Percentiles rank a stretch among this genome's conserved stretches.
Conservation (phyloP, 2,888 invertebrate species). For the Palloptera scutellata region DNA sequence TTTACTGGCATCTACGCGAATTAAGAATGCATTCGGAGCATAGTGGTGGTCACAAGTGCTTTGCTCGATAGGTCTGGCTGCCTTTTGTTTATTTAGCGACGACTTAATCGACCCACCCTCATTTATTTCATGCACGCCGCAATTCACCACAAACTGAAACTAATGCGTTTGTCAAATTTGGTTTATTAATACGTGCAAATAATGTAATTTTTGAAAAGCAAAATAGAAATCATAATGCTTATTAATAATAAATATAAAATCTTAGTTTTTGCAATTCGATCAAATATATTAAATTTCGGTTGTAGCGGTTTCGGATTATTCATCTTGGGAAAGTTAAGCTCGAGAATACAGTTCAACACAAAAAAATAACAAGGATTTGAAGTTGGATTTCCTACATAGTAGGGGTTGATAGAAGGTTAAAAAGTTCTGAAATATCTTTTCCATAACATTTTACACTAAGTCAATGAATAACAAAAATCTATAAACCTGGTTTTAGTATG, state of each 20-base stretch:
- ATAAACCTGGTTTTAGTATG: too few species aligned
- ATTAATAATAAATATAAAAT: neutral
- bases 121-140: conserved; percentile 13
- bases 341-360: too few species aligned
- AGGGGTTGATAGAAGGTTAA: too few species aligned
- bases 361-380: too few species aligned
- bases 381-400: too few species aligned
- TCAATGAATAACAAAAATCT: too few species aligned
- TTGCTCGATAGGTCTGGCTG: conserved; percentile 27
- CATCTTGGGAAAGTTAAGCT: too few species aligned
- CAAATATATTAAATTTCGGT: too few species aligned
- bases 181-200: conserved; percentile 30
- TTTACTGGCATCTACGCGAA: conserved; percentile 23
- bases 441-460: too few species aligned
- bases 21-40: too few species aligned
- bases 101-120: conserved; percentile 40
- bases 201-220: neutral
- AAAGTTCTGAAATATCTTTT: too few species aligned
- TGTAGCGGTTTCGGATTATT: too few species aligned
- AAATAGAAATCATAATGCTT: conserved; percentile 15
- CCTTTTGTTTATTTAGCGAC: conserved; percentile 43
- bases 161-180: conserved; percentile 35
- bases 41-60: conserved; percentile 34
- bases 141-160: conserved; percentile 28
- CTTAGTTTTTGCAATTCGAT: neutral